phyloP scores from a whole-genome alignment of 1,140 invertebrate species.

The Ceratoteleas bidentatus region DNA sequence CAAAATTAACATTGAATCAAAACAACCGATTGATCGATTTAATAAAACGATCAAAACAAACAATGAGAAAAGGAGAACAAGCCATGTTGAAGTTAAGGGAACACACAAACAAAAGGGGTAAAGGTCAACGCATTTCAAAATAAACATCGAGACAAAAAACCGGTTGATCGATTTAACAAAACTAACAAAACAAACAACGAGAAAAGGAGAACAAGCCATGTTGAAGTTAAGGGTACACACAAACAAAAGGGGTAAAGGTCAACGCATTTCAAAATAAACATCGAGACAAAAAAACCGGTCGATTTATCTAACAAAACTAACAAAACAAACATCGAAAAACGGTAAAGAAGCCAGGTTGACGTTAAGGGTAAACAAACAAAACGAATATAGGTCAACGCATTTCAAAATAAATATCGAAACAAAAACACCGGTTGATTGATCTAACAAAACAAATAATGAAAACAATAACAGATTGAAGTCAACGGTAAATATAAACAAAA shows the following conservation, averaged over 20 bases:
- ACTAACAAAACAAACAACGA: too few relatives aligned
- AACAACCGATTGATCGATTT: not conserved
- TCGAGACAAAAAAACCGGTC: not conserved
- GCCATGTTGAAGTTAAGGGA: not conserved
- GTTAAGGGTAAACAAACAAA: not conserved
- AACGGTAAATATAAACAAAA: too few relatives aligned
- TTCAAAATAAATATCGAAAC: too few relatives aligned
- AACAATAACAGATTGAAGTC: too few relatives aligned
- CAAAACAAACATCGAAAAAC: not conserved
- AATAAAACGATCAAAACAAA: not conserved
- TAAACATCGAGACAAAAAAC: too few relatives aligned
- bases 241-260: too few relatives aligned
- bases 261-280: not conserved
- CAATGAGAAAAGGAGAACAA: not conserved
- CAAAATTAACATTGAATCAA: not conserved
- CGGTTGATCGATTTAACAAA: too few relatives aligned
- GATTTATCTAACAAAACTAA: not conserved
- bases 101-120: too few relatives aligned
- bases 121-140: too few relatives aligned
- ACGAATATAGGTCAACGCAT: not conserved
- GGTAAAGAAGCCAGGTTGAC: not conserved
- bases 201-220: too few relatives aligned
- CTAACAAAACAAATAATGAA: not conserved
- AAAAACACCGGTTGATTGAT: too few relatives aligned
- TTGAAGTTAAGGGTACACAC: too few relatives aligned